A percentile compares a stretch with the other conserved stretches of the same genome.
Conservation (phyloP, 2,797 vertebrate genomes). For the Lepus townsendii region DNA sequence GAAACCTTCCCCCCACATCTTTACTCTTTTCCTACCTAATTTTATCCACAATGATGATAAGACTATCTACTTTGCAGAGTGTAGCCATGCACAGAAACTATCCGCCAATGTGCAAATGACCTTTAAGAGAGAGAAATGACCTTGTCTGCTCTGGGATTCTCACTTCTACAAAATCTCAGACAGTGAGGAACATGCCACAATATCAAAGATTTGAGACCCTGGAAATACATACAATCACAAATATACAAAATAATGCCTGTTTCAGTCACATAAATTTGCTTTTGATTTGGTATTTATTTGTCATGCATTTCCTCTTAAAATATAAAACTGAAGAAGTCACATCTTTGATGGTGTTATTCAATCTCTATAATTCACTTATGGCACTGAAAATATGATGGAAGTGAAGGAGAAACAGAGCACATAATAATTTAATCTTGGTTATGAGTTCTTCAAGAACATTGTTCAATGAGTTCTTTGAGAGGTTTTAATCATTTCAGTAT, state of each 20-base stretch:
- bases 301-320: background rate
- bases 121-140: background rate
- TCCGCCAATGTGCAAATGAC: accelerated
- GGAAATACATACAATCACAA: background rate
- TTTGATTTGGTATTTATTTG: background rate
- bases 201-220: background rate
- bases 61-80: background rate
- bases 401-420: background rate
- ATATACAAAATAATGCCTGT: background rate
- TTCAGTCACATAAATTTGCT: background rate
- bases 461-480: background rate
- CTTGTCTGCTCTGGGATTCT: background rate
- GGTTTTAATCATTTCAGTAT: background rate
- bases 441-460: background rate
- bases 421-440: background rate
- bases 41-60: background rate
- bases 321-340: background rate
- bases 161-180: background rate
- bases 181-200: background rate
- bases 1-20: background rate
- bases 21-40: background rate
- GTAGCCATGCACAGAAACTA: background rate
- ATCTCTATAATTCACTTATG: background rate
- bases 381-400: background rate
- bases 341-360: background rate